A percentile compares a stretch with the other conserved stretches of the same genome.
Conservation (phyloP, 1,140 invertebrate genomes). For the Mesaphorura yosii region DNA sequence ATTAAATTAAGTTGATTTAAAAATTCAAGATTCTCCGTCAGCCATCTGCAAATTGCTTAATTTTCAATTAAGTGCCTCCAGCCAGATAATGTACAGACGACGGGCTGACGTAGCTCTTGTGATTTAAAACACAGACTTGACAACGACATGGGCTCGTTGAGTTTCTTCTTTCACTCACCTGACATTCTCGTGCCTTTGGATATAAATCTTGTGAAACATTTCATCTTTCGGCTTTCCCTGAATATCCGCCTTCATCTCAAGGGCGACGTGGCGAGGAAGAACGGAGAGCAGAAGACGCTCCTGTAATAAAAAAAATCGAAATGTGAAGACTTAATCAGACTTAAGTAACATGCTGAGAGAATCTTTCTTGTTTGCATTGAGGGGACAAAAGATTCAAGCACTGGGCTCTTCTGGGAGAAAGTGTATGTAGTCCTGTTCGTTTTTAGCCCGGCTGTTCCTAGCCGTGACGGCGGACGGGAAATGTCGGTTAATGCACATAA, state of each 20-base stretch:
- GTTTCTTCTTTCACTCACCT: conserved; percentile 49
- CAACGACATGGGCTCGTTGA: neutral
- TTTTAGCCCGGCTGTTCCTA: no score
- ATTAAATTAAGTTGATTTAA: no score
- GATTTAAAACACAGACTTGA: no score
- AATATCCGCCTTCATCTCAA: conserved; percentile 96
- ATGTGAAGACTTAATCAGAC: conserved; percentile 1
- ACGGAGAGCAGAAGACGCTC: conserved; percentile 84
- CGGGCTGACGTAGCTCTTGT: no score
- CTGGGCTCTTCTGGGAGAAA: neutral
- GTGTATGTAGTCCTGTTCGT: neutral
- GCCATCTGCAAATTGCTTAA: no score
- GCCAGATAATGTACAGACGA: no score
- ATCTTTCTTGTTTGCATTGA: neutral
- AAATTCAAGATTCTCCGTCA: no score
- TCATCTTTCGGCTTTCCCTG: conserved; percentile 78
- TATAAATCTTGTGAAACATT: conserved; percentile 96
- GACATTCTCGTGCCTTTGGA: conserved; percentile 88
- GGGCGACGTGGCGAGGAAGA: conserved; percentile 83
- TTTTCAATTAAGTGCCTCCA: no score
- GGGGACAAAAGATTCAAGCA: neutral
- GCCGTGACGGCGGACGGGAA: no score
- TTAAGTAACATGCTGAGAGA: neutral
- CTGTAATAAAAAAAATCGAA: conserved; percentile 44
- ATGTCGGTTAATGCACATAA: no score